Conservation (phyloP, 2,113 vertebrate genomes). For the Turdus rufiventris region DNA sequence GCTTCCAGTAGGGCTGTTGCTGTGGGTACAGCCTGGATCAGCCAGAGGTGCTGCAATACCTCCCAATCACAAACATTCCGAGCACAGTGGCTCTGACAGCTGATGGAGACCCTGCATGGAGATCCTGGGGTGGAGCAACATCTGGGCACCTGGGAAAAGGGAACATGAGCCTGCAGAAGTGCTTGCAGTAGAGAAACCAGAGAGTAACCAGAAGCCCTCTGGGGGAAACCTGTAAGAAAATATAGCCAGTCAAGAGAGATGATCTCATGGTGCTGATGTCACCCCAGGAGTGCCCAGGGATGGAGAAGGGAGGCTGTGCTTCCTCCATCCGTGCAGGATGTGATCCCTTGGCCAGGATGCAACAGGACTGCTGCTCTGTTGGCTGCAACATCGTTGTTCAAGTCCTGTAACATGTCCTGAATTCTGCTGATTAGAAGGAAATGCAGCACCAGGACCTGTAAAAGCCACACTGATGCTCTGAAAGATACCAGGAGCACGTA, state of each 20-base stretch:
- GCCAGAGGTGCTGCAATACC: neutral
- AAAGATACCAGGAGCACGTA: neutral
- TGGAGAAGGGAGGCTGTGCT: neutral
- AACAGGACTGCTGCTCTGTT: neutral
- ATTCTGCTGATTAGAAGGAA: neutral
- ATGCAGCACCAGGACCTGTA: neutral
- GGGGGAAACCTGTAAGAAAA: neutral
- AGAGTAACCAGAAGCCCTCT: constrained; percentile 26
- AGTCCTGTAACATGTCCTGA: neutral
- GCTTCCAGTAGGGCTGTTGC: neutral
- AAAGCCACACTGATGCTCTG: neutral
- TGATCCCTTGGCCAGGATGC: accelerated
- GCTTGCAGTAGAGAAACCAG: neutral
- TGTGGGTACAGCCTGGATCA: neutral
- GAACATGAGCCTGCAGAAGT: neutral
- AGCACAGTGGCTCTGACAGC: neutral
- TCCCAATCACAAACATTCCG: neutral
- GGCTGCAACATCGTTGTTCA: neutral
- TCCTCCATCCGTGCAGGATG: neutral
- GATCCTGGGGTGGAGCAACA: neutral
- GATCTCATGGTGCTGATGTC: neutral
- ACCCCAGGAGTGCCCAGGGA: neutral
- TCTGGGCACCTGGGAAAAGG: neutral
- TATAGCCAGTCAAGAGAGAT: neutral
- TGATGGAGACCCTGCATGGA: constrained; percentile 35